Evolutionary conservation across 2,113 vertebrate genomes (phyloP), one percentile per base, ranked within the genome.

Genomic region (Merops nubicus): DNA sequence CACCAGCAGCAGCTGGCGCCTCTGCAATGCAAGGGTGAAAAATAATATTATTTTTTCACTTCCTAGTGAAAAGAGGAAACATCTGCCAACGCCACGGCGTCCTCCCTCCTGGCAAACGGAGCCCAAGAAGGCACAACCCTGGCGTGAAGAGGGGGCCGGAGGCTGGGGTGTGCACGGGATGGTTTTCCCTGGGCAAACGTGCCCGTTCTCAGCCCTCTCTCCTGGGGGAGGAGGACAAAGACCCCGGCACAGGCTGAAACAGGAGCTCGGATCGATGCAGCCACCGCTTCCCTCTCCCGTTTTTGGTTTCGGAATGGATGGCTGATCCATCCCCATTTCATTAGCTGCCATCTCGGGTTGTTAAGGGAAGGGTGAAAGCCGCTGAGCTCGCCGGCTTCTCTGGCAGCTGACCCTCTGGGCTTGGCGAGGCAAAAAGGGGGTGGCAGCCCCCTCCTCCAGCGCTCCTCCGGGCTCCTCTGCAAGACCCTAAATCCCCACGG

Each of bases 191-290:
- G 29, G 50, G 48, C 34, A 76, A 64, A 56, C 0, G 1, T 56
- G 23, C 25, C 19, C 0, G 1, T 6, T 77, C 67, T 67, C 38
- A 50, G 43, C 59, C 28, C 0, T 1, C 21, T 47, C 1, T 0
- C 21, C 9, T 0, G 2, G 9, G 13, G 25, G 38, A 65, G 42
- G 54, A 3, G 0, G 34, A 21, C 0, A 0, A 19, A 47, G 38
- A 21, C 17, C 29, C 36, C 0, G 0, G 53, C 3, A 2, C 69
- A 7, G 0, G 5, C 62, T n/a, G 74, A 2, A 1, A 33, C 14
- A 1, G 3, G 45, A 91, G 73, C 1, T 4, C 22, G 1, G 34
- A 63, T 82, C 0, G 0, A 67, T 17, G 60, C 6, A 26, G 45
- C 6, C 0, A 51, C 74, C 8, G 38, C 28, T 64, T 7, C 51